Evolutionary conservation across 1,140 invertebrate species (phyloP), one percentile per base, ranked within the genome.

Genomic region (Eubasilissa regina): DNA sequence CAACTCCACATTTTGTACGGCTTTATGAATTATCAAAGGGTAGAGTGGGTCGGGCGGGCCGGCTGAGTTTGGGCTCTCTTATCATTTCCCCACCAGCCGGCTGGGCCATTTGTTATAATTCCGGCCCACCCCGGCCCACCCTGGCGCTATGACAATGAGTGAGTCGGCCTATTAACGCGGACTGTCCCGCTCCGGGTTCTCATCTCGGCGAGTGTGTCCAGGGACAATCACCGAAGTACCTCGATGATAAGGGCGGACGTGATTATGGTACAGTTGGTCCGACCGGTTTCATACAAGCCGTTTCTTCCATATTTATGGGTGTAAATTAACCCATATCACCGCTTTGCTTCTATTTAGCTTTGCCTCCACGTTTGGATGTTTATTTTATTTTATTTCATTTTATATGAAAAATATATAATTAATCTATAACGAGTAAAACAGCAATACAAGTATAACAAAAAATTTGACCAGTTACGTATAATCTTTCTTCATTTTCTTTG

Each of bases 161-260:
- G 80, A 81, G 78, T 81, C 80, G 77, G 75, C 77, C 80, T 76
- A 81, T 81, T 81, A 81, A 81, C 80, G 79, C 75, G 79, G 25
- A 35, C 25, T 35, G 25, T 35, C 73, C 48, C 60, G 73, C 62
- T 55, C 77, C 75, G 80, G 76, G 76, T 81, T 78, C 72, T 80
- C 79, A 78, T 78, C 53, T 58, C 72, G 77, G 60, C 68, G 68
- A 48, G 75, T 78, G 70, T 75, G 77, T 81, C 76, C 76, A 56
- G 80, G 64, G 77, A 81, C 80, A 68, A 81, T 81, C 77, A 70
- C 60, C 53, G 74, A 19, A 76, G 25, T 6, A 44, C 47, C 43
- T 19, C 10, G 17, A n/a, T 75, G 80, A 81, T 81, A 81, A 81
- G 80, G 73, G 62, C 80, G 64, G 55, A 79, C 73, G 73, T 79